These are phyloP conservation scores for Saimiri boliviensis DNA, from an alignment of 2,113 vertebrate species.

Conservation along the genomic window DNA sequence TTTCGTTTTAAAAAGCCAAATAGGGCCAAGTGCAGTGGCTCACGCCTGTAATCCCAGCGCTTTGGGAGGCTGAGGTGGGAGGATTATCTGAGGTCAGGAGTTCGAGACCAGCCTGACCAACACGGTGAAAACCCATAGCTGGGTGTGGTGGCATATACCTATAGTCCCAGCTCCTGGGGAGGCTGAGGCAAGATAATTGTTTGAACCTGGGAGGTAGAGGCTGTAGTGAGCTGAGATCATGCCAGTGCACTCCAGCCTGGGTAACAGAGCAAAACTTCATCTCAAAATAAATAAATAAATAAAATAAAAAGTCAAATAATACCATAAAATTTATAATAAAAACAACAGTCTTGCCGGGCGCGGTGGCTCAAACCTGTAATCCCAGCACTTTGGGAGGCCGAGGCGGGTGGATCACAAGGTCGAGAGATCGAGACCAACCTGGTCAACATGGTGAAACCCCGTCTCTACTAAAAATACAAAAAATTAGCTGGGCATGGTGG, in stretches of 20 bases:
- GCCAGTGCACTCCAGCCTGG: background rate
- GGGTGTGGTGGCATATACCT: background rate
- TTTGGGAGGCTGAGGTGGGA: background rate
- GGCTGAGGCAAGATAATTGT: background rate
- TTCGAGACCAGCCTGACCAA: background rate
- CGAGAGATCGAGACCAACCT: too few relatives aligned
- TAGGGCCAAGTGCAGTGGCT: background rate
- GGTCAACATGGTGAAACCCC: too few relatives aligned
- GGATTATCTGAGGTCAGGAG: background rate
- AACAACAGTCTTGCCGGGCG: too few relatives aligned
- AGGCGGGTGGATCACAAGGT: too few relatives aligned
- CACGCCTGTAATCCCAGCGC: background rate
- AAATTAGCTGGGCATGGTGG: too few relatives aligned
- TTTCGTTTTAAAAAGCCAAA: background rate
- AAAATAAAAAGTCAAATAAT: background rate
- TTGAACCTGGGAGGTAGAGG: background rate
- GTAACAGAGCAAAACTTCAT: accelerated
- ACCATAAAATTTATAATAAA: background rate
- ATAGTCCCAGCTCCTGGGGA: background rate
- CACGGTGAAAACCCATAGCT: background rate
- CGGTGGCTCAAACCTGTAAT: too few relatives aligned
- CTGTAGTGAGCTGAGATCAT: background rate
- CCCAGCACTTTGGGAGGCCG: too few relatives aligned
- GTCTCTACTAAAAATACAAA: too few relatives aligned
- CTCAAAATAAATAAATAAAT: background rate